Base-by-base conservation (phyloP, 64 coral and sea anemone species). In the Dendrophyllia cribrosa region DNA sequence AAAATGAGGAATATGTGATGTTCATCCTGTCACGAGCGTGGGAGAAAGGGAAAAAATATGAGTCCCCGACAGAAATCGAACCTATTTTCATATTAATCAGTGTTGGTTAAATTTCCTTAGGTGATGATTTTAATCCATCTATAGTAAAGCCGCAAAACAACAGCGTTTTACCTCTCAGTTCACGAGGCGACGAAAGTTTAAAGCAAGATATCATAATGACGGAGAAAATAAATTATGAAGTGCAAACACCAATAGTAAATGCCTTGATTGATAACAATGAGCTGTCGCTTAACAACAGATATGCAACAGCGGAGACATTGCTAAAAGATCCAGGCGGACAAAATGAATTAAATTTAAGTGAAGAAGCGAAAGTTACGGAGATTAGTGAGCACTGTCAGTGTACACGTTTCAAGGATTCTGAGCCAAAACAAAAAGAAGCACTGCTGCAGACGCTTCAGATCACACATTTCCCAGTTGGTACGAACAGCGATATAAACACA, bases 401-500 rank as follows among this genome's bases (percentile, higher is more conserved):
- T 44, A 20, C 75, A 23, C n/a, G 14, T 20, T 19, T 7, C 4
- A 48, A 59, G n/a, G 53, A 34, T 26, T 10, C 1, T 15, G 12
- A 56, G 7, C 16, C 4, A 51, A n/a, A 23, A 23, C n/a, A 14
- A 9, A 9, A n/a, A 51, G 44, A 75, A 20, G 8, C 46, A 75
- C 5, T 6, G 14, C 8, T 20, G 16, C 61, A 68, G 44, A 17
- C 20, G 11, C 7, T 66, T 66, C 80, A 84, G 8, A 13, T 84
- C 45, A 68, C 80, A 19, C 80, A 84, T 67, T 84, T 84, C 50
- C 60, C 60, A 66, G 80, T 52, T 51, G 62, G 17, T 13, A 63
- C 17, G 17, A 51, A 67, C 45, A 49, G 45, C n/a, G 19, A 11
- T 20, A 44, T 45, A 48, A 65, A 82, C 2, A 63, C 78, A 46